These are phyloP conservation scores for Campylorhamphus procurvoides DNA, from an alignment of 2,113 vertebrate genomes.

Conservation along the genomic window DNA sequence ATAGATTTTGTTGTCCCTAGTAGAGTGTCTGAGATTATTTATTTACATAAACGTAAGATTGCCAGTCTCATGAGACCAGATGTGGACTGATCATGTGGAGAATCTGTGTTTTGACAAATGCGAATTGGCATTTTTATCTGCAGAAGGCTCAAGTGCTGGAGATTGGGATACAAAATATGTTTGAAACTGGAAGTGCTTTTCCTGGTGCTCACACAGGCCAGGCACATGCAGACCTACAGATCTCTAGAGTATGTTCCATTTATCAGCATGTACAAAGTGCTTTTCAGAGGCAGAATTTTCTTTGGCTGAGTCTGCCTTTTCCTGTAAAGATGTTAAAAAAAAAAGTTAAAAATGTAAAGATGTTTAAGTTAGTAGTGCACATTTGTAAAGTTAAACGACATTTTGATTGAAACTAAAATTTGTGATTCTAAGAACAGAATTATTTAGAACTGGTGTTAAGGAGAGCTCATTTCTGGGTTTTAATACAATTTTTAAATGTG, in stretches of 20 bases:
- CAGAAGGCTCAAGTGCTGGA: not conserved
- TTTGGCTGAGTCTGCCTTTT: not conserved
- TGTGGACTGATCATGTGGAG: not conserved
- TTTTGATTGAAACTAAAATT: not conserved
- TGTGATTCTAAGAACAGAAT: not conserved
- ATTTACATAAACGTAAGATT: not conserved
- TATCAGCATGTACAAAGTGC: not conserved
- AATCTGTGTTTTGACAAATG: not conserved
- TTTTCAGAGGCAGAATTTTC: not conserved
- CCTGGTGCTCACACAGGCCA: not conserved
- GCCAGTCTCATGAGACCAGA: not conserved
- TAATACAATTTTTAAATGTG: slow-evolving; percentile 26
- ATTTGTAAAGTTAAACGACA: not conserved
- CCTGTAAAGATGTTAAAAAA: not conserved
- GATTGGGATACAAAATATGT: not conserved
- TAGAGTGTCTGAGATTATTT: not conserved
- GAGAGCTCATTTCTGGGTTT: not conserved
- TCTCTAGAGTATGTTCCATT: not conserved
- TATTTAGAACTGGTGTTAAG: not conserved
- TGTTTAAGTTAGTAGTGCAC: not conserved
- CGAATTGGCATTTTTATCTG: not conserved
- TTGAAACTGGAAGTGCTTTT: not conserved
- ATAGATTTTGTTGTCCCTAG: not conserved
- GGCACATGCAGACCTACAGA: not conserved
- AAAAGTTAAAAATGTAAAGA: too few relatives aligned